Conservation (phyloP, 2,797 vertebrate species). For the Gobionotothen gibberifrons region DNA sequence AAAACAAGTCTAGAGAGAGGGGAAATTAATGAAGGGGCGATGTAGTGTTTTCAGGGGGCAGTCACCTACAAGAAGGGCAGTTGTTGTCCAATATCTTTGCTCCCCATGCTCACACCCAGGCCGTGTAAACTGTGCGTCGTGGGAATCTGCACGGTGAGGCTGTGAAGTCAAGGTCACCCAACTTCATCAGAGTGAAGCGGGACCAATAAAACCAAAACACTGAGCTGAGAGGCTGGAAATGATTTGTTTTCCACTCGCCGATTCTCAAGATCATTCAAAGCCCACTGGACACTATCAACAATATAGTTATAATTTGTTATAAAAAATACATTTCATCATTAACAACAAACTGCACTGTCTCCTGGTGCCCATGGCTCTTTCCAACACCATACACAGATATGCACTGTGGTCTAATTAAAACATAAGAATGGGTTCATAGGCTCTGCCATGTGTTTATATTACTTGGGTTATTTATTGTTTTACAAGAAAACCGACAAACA, state of each 20-base stretch:
- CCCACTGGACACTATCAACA: conserved; percentile 21
- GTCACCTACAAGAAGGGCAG: conserved; percentile 41
- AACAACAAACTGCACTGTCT: conserved; percentile 8
- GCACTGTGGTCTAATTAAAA: too few species aligned
- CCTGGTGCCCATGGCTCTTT: neutral
- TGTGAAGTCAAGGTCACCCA: conserved; percentile 56
- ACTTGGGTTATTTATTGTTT: too few species aligned
- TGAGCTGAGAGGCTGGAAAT: conserved; percentile 30
- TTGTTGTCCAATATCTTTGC: conserved; percentile 29
- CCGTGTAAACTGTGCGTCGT: conserved; percentile 33
- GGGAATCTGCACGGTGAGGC: conserved; percentile 31
- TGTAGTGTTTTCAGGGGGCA: conserved; percentile 24
- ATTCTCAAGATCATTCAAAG: conserved; percentile 42
- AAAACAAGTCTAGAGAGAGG: conserved; percentile 25
- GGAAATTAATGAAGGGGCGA: conserved; percentile 34
- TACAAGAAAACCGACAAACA: too few species aligned
- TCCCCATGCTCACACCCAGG: neutral
- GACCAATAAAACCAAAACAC: conserved; percentile 56
- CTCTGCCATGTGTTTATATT: too few species aligned
- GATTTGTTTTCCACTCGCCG: conserved; percentile 51
- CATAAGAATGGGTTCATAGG: too few species aligned
- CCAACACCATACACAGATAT: too few species aligned
- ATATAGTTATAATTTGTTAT: neutral
- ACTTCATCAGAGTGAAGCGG: conserved; percentile 57
- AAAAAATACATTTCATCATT: neutral